Base-by-base conservation (phyloP, 1,140 invertebrate genomes). In the Proctacanthus coquilletti region DNA sequence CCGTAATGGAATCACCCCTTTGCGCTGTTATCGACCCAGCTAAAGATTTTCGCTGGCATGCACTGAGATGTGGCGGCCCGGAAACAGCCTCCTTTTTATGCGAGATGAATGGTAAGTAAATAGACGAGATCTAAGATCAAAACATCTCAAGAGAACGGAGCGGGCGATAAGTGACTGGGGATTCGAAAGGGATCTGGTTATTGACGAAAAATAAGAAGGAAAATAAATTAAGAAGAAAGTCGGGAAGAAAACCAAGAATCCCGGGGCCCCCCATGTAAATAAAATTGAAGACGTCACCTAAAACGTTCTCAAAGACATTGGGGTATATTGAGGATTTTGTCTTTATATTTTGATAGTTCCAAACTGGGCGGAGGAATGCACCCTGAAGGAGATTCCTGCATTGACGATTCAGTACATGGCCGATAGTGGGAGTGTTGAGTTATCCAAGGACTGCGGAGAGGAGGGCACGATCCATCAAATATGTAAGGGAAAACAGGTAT, bases 401-500 rank as follows among this genome's bases (percentile, higher is more conserved):
- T 52, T 80, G 34, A 80, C 75, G 9, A 69, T 76, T 30, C 63
- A 76, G 21, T 80, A 76, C 46, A 65, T 78, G 45, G 79, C 80
- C 20, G 77, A 80, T 43, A 76, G 82, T 50, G 70, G 86, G 17
- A 72, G 85, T 21, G 69, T 94, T 25, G 82, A 88, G 48, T 63
- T 92, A 27, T 84, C 85, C 18, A 81, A 84, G 25, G 89, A 93
- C 60, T 80, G 87, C 55, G 84, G 84, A 27, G 56, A 59, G 21
- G 88, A 86, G 60, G 88, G 87, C 25, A 81, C 82, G 19, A 66
- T 75, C 48, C 61, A 71, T 34, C 71, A 78, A 39, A 69, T 73
- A 19, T 80, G 76, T 53, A 74, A 73, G 47, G 73, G 75, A 48
- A 74, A 76, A 53, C 67, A 73, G 57, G 76, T 78, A 61, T 64